phyloP scores from a whole-genome alignment of 2,888 invertebrate species.

The Ophion ellenae region DNA sequence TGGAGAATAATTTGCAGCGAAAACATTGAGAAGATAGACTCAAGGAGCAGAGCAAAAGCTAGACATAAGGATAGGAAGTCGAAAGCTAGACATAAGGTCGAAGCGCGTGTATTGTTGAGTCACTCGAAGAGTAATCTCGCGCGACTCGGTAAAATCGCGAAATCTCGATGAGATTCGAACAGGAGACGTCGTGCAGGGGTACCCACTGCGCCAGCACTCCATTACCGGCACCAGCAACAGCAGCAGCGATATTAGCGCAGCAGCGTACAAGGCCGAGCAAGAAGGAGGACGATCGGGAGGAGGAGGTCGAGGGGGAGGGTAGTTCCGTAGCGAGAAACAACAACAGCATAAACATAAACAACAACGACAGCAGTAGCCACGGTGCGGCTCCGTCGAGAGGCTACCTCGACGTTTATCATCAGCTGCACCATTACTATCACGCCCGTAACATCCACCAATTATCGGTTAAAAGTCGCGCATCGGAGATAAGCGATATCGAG shows the following conservation, averaged over 20 bases:
- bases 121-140: constrained; percentile 86
- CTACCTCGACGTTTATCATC: constrained; percentile 44
- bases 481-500: constrained; percentile 80
- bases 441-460: constrained; percentile 32
- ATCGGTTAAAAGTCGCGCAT: constrained; percentile 66
- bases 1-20: not conserved
- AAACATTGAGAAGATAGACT: not conserved
- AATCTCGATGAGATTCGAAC: constrained; percentile 91
- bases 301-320: constrained; percentile 75
- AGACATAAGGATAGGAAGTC: constrained; percentile 34
- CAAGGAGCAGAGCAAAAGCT: constrained; percentile 13
- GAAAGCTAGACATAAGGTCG: constrained; percentile 62
- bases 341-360: constrained; percentile 37
- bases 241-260: constrained; percentile 54
- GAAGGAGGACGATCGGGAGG: constrained; percentile 68
- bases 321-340: constrained; percentile 34
- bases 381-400: constrained; percentile 50
- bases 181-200: constrained; percentile 86
- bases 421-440: constrained; percentile 41
- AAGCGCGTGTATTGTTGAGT: constrained; percentile 75
- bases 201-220: constrained; percentile 86
- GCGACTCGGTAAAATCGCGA: constrained; percentile 87
- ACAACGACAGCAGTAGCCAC: constrained; percentile 34
- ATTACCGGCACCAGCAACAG: constrained; percentile 82
- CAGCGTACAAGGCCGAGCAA: constrained; percentile 65